These are phyloP conservation scores for Gulo gulo DNA, from an alignment of 2,113 vertebrate species.

Conservation along the genomic window DNA sequence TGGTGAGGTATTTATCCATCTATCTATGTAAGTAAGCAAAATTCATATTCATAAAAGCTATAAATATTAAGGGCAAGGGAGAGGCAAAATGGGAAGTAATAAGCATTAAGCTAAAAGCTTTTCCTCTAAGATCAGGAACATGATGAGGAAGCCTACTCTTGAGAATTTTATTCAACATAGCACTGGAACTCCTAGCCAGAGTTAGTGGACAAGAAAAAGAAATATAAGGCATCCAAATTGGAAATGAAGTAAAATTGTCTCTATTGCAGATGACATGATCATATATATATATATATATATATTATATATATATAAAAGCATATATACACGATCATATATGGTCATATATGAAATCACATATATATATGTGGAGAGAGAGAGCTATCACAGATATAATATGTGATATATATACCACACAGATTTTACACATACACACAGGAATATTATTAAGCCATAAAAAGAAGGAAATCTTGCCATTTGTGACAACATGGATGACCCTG, in stretches of 20 bases:
- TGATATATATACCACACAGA: not conserved
- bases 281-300: not conserved
- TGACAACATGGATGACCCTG: not conserved
- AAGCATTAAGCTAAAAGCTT: not conserved
- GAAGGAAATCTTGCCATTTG: not conserved
- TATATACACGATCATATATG: not conserved
- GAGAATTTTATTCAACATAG: not conserved
- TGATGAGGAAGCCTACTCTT: not conserved
- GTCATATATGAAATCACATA: not conserved
- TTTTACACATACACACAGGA: not conserved
- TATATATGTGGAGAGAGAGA: not conserved
- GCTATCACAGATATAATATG: not conserved
- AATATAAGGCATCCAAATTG: not conserved
- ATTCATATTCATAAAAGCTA: not conserved
- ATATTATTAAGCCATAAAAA: too few species aligned
- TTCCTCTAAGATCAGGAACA: not conserved
- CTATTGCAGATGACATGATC: not conserved
- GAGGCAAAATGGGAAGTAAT: not conserved
- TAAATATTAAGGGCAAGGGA: conserved; percentile 33
- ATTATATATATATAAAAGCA: not conserved
- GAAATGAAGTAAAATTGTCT: not conserved
- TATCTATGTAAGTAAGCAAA: not conserved
- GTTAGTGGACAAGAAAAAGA: conserved; percentile 7
- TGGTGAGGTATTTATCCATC: not conserved
- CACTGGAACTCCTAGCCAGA: not conserved